Evolutionary conservation across 2,888 invertebrate genomes (phyloP), one percentile per base, ranked within the genome.

Genomic region (Bombylius discolor): DNA sequence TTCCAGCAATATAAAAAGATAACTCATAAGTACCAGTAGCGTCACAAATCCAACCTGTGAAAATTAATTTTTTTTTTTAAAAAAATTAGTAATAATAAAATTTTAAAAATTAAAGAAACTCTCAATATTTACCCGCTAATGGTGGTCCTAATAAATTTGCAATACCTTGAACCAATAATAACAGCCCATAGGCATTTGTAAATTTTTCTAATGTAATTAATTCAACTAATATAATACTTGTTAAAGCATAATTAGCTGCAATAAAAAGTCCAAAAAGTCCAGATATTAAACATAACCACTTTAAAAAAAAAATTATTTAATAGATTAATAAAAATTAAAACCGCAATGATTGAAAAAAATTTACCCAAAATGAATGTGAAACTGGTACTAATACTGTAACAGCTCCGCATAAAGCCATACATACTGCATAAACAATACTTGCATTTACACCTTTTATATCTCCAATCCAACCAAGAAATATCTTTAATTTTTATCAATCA

Each of bases 131-230:
- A 91, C 95, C 95, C 66, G 89, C 93, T 32, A 94, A 68, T 3
- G 94, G 91, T 36, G 96, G 94, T 51, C 95, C 95, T 61, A 92
- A 76, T 14, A 95, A 79, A 71, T 93, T 94, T 4, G 91, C 92
- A 42, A 94, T 73, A 4, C 96, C 96, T 72, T 95, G 93, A 32
- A 91, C 88, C 52, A 95, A 77, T 67, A 93, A 77, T 65, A 93
- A 74, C 64, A 95, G 74, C 0, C 95, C 95, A 68, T 94, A 95
- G 5, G 93, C 93, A 69, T 87, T 90, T 50, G 93, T 91, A 70
- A 96, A 92, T 65, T 88, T 81, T 71, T 92, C 91, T 62, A 95
- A 72, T n/a, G 90, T 87, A 62, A 94, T 88, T 62, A 92, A 80
- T 69, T 94, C 87, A 57, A 94, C 91, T 56, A 94, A 79, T 61